Base-by-base conservation (phyloP, 2,888 invertebrate species). In the Hofmannophila pseudospretella region DNA sequence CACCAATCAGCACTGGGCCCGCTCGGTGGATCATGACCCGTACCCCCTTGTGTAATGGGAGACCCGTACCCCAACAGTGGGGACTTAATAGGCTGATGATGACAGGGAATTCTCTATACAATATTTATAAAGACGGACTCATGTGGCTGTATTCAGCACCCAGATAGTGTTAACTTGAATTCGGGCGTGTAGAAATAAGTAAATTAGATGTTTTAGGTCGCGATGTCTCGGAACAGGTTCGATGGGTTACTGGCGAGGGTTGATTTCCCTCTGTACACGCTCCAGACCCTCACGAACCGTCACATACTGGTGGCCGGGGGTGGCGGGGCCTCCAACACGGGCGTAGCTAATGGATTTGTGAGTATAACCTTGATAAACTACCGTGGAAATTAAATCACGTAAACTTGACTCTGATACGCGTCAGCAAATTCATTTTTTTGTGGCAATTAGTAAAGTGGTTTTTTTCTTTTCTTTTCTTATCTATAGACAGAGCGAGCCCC, bases 271-370 rank as follows among this genome's bases (percentile, higher is more conserved):
- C 89, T 97, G 42, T 98, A 97, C 73, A 93, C 95, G 2, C 89
- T 98, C 20, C 94, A 95, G 82, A 94, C 96, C 88, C 87, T 98
- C 41, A 96, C 96, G 19, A 95, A 95, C 77, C 91, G 96, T 51
- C 97, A 98, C 88, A 93, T 99, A 58, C 86, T 99, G 44, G 96
- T 99, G 32, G 98, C 96, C 45, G 99, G 99, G 36, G 99, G 99
- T 36, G 99, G 99, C 42, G 99, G 99, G 39, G 94, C 96, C 23
- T 94, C 98, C 9, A 98, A 97, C 77, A 98, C 98, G 30, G 99
- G 99, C 36, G 96, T 99, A 38, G 94, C 95, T 23, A 99, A 99
- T 90, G 96, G 97, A 73, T 96, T 99, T 87, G 98, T 96, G 88
- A 93, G 95, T 91, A 54, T 49, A 34, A 22, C 33, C 20, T 32